phyloP scores from a whole-genome alignment of 2,888 invertebrate species.

The Deroplatys truncata region DNA sequence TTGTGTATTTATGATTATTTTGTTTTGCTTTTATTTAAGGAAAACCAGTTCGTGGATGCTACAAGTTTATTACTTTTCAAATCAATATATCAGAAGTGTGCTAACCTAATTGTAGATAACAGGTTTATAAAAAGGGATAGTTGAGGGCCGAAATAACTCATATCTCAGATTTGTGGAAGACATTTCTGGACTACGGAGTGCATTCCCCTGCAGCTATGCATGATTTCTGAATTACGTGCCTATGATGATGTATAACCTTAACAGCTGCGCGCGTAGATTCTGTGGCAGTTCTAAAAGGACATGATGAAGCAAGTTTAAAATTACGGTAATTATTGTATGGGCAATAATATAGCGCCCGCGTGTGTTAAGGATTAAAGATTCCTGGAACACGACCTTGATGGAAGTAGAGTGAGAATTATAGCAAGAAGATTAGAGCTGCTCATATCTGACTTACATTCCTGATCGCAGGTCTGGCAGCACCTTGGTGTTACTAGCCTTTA shows the following conservation, averaged over 20 bases:
- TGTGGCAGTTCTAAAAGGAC: neutral
- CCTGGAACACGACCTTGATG: neutral
- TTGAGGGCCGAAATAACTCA: neutral
- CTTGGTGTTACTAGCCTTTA: no score
- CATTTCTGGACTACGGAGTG: neutral
- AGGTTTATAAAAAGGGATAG: neutral
- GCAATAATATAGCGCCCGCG: neutral
- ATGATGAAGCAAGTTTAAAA: neutral
- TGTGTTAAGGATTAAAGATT: neutral
- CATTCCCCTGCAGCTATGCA: neutral
- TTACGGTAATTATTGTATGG: neutral
- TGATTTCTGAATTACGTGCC: neutral
- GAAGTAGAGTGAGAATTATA: neutral
- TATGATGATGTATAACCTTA: neutral
- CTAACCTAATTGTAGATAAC: neutral
- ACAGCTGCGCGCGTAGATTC: neutral
- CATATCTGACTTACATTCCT: no score
- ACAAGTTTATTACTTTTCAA: neutral
- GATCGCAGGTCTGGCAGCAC: no score
- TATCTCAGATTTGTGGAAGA: neutral
- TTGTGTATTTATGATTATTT: neutral
- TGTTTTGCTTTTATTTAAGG: neutral
- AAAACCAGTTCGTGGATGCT: neutral
- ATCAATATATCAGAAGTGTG: neutral
- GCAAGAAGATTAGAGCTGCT: neutral